Conservation (phyloP, 2,797 vertebrate species). For the Ctenochaetus hawaiiensis region DNA sequence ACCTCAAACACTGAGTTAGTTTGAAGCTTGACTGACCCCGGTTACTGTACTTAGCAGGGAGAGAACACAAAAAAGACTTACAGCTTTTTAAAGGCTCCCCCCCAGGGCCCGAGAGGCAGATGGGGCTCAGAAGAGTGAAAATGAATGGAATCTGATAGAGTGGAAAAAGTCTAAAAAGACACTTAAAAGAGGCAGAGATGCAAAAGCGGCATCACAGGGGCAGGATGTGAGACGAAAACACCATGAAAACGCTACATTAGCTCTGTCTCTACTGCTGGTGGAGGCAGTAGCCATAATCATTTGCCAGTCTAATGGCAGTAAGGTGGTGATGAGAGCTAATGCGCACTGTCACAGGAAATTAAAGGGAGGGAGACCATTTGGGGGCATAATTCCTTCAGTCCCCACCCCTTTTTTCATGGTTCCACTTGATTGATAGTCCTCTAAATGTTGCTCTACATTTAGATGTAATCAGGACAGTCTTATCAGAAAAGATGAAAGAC, state of each 20-base stretch:
- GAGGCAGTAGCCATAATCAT: slow-evolving; percentile 73
- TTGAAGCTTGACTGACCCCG: slow-evolving; percentile 78
- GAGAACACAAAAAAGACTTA: slow-evolving; percentile 61
- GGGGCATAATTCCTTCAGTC: slow-evolving; percentile 74
- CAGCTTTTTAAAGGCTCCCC: slow-evolving; percentile 74
- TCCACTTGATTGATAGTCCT: slow-evolving; percentile 85
- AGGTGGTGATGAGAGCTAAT: slow-evolving; percentile 81
- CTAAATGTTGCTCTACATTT: slow-evolving; percentile 89
- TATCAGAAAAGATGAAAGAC: slow-evolving; percentile 88
- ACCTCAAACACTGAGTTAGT: slow-evolving; percentile 69
- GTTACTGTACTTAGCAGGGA: slow-evolving; percentile 73
- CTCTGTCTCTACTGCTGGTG: slow-evolving; percentile 62
- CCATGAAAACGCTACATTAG: slow-evolving; percentile 76
- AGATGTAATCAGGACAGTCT: slow-evolving; percentile 88
- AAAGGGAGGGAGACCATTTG: slow-evolving; percentile 79
- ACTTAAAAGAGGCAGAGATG: slow-evolving; percentile 72
- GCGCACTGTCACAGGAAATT: slow-evolving; percentile 82
- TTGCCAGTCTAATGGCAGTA: slow-evolving; percentile 77
- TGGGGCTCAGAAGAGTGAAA: slow-evolving; percentile 73
- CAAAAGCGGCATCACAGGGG: slow-evolving; percentile 66
- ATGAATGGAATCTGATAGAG: slow-evolving; percentile 81
- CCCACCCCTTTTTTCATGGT: slow-evolving; percentile 65
- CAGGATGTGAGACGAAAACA: slow-evolving; percentile 64
- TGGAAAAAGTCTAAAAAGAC: slow-evolving; percentile 80
- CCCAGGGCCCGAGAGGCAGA: slow-evolving; percentile 71